These are phyloP conservation scores for Candoia aspera DNA, from an alignment of 2,113 vertebrate species.

Conservation along the genomic window DNA sequence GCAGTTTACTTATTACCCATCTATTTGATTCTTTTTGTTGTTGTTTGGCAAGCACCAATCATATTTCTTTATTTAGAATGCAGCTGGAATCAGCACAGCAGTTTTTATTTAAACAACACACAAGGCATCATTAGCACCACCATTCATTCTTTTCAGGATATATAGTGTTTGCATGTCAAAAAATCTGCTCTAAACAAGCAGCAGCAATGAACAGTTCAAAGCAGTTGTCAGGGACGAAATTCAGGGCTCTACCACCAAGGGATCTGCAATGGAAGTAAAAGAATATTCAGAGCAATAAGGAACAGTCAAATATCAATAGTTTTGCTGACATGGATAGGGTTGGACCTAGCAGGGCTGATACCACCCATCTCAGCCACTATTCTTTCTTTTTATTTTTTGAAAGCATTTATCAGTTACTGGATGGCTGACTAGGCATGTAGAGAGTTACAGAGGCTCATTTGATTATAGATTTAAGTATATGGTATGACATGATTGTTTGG, in stretches of 20 bases:
- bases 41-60: constrained; percentile 15
- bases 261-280: too few species aligned
- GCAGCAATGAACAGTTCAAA: background rate
- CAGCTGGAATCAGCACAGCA: constrained; percentile 51
- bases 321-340: background rate
- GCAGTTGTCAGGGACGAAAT: background rate
- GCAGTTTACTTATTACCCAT: constrained; percentile 42
- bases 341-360: background rate
- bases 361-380: background rate
- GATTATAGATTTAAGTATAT: background rate
- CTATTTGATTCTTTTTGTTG: constrained; percentile 22
- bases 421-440: background rate
- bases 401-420: background rate
- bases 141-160: constrained; percentile 41
- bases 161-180: constrained; percentile 11
- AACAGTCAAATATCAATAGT: background rate
- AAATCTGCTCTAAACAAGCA: constrained; percentile 19
- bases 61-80: constrained; percentile 49
- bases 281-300: background rate
- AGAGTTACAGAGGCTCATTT: background rate
- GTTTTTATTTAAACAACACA: constrained; percentile 54
- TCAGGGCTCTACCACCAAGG: background rate
- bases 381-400: background rate
- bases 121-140: constrained; percentile 34
- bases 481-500: background rate